These are phyloP conservation scores for Cephalopachus bancanus DNA, from an alignment of 2,797 vertebrate species.

Conservation along the genomic window DNA sequence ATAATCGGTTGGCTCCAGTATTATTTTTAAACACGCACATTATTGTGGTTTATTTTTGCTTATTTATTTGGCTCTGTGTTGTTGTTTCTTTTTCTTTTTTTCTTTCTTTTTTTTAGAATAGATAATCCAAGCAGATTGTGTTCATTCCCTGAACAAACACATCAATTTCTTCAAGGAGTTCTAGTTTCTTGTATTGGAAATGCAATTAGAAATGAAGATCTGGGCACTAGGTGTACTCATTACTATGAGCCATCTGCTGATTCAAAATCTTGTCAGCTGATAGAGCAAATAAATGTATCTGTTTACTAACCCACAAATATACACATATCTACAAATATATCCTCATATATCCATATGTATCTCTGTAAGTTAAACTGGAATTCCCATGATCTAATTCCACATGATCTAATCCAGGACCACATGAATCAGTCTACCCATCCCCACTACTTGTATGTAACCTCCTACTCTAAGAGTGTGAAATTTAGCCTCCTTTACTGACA, in stretches of 20 bases:
- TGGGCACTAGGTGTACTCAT: too few species aligned
- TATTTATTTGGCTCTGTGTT: background rate
- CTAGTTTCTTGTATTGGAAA: background rate
- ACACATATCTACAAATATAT: background rate
- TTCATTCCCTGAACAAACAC: background rate
- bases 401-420: background rate
- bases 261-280: background rate
- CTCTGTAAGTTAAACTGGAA: background rate
- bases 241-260: background rate
- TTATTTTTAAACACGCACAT: background rate
- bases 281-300: background rate
- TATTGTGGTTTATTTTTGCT: background rate
- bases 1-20: background rate
- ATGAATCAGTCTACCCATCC: background rate
- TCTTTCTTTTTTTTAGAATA: background rate
- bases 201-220: too few species aligned
- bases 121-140: background rate
- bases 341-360: background rate
- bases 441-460: background rate
- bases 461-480: background rate
- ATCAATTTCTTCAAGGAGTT: background rate
- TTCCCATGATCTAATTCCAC: background rate
- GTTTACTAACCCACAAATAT: background rate
- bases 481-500: background rate
- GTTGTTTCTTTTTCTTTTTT: background rate